Percentiles rank a stretch among this genome's conserved stretches.
These are phyloP conservation scores for Spilosoma lubricipeda DNA, from an alignment of 2,888 invertebrate genomes.

Conservation along the genomic window DNA sequence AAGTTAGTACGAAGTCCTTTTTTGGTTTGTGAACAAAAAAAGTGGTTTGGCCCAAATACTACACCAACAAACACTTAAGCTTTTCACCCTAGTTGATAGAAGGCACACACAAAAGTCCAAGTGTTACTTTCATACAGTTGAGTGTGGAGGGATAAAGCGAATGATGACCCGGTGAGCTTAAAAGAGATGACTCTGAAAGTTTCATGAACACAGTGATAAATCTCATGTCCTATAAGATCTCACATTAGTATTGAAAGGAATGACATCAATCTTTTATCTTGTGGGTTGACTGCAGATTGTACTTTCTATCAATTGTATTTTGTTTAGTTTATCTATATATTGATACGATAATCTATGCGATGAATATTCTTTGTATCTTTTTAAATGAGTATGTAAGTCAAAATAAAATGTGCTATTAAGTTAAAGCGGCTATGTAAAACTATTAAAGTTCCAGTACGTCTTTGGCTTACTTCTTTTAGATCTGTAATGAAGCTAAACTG, in stretches of 20 bases:
- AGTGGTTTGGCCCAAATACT: background rate
- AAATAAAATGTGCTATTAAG: too few relatives aligned
- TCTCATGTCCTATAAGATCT: background rate
- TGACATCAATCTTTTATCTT: background rate
- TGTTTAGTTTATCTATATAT: background rate
- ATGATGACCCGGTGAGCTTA: background rate
- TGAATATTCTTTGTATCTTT: too few relatives aligned
- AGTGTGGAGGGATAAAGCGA: background rate
- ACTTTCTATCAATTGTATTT: background rate
- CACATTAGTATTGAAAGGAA: background rate
- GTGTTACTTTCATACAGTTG: background rate
- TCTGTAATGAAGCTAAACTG: too few relatives aligned
- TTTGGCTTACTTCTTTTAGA: too few relatives aligned
- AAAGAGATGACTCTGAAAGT: background rate
- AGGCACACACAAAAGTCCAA: background rate
- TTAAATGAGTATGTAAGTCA: too few relatives aligned
- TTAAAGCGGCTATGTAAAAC: too few relatives aligned
- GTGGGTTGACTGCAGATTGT: background rate
- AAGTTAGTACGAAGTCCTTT: too few relatives aligned
- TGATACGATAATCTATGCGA: too few relatives aligned
- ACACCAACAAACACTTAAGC: background rate
- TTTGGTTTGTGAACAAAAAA: background rate
- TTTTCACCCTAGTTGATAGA: background rate
- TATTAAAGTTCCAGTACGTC: too few relatives aligned
- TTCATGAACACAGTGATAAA: background rate